phyloP scores from a whole-genome alignment of 2,797 vertebrate species.

The Nannoperca obscura region DNA sequence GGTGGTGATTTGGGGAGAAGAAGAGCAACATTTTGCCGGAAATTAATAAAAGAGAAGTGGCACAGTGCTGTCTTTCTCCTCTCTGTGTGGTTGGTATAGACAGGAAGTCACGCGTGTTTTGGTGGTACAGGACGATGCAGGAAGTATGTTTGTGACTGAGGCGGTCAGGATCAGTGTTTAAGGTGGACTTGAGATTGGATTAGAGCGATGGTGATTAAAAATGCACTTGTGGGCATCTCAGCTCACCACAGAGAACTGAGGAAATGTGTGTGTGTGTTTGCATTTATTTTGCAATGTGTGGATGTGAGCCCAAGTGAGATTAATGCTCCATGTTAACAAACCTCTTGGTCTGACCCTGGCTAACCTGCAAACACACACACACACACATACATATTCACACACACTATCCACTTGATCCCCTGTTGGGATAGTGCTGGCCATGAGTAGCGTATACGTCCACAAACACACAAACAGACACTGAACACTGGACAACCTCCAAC shows the following conservation, averaged over 20 bases:
- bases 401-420: constrained; percentile 22
- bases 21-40: neutral
- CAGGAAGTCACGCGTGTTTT: neutral
- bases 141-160: neutral
- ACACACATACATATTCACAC: constrained; percentile 3
- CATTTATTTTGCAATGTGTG: constrained; percentile 31
- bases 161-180: constrained; percentile 30
- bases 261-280: constrained; percentile 34
- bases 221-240: constrained; percentile 59
- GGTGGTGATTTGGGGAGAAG: constrained; percentile 3
- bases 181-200: constrained; percentile 55
- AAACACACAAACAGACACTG: constrained; percentile 21
- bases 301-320: constrained; percentile 52
- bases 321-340: constrained; percentile 67
- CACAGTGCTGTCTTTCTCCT: neutral
- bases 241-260: constrained; percentile 34
- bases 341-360: constrained; percentile 44
- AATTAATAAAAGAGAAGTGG: neutral
- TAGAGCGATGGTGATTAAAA: constrained; percentile 68
- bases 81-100: neutral
- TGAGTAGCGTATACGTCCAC: neutral
- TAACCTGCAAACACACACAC: neutral
- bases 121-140: neutral
- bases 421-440: constrained; percentile 27
- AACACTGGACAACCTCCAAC: constrained; percentile 39